Conservation (phyloP, 2,888 invertebrate genomes). For the Macrophya annulata region DNA sequence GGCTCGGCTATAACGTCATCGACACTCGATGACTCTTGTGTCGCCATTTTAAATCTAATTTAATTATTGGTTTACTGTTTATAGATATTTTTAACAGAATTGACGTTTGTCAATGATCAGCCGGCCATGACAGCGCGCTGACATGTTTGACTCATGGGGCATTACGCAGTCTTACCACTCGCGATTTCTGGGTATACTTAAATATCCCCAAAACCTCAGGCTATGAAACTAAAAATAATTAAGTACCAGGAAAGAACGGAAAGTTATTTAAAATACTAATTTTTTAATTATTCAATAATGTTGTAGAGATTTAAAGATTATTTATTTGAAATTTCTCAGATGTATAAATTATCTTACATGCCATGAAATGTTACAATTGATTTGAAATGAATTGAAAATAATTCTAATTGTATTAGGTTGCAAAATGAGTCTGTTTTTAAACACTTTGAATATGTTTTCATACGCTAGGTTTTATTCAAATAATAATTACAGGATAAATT, state of each 20-base stretch:
- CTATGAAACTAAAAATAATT: neutral
- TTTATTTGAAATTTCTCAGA: neutral
- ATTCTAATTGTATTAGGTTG: neutral
- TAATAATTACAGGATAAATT: neutral
- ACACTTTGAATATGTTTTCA: neutral
- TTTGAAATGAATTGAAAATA: neutral
- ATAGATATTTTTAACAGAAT: neutral
- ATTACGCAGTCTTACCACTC: neutral
- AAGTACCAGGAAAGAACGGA: neutral
- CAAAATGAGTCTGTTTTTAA: neutral
- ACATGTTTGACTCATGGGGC: neutral
- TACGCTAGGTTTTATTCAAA: neutral
- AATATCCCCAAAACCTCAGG: conserved; percentile 7
- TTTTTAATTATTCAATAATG: neutral
- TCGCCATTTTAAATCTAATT: conserved; percentile 67
- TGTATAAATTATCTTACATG: neutral
- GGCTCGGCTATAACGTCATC: conserved; percentile 74
- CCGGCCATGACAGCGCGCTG: conserved; percentile 52
- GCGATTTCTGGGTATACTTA: neutral
- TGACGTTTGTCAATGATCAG: conserved; percentile 41
- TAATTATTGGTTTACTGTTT: conserved; percentile 20
- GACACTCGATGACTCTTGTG: conserved; percentile 67
- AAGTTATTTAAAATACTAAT: neutral
- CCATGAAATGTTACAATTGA: neutral
- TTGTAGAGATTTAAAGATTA: neutral